phyloP scores from a whole-genome alignment of 2,888 invertebrate species.

The Scelioninae gen. 2 region DNA sequence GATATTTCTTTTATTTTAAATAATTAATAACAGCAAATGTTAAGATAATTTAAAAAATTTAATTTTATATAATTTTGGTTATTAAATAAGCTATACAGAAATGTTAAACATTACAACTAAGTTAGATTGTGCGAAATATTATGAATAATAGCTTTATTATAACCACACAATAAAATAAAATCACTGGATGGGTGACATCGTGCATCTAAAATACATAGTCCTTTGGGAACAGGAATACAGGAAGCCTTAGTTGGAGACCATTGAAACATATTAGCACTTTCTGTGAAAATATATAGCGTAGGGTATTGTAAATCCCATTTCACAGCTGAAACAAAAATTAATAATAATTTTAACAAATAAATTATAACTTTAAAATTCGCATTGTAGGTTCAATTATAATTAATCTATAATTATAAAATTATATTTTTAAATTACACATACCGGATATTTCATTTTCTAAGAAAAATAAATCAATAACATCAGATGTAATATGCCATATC shows the following conservation, averaged over 20 bases:
- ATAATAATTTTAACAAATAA: background rate
- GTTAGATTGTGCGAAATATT: no score
- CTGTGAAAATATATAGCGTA: slow-evolving; percentile 67
- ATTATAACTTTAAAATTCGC: no score
- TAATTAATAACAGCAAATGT: no score
- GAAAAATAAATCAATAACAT: slow-evolving; percentile 70
- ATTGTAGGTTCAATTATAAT: no score
- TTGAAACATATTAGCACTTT: slow-evolving; percentile 67
- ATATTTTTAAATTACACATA: no score
- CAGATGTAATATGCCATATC: slow-evolving; percentile 71
- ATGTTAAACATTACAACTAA: no score
- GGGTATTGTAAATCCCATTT: slow-evolving; percentile 67
- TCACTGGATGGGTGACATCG: slow-evolving; percentile 68
- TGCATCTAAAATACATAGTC: slow-evolving; percentile 67
- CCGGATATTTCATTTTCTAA: slow-evolving; percentile 69
- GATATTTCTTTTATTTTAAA: no score
- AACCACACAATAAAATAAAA: slow-evolving; percentile 67
- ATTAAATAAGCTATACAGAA: no score
- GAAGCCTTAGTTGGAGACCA: slow-evolving; percentile 66
- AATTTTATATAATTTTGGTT: no score
- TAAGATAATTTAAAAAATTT: no score
- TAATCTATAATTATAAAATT: no score
- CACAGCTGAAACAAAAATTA: slow-evolving; percentile 61
- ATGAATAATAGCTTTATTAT: slow-evolving; percentile 68
- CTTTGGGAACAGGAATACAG: slow-evolving; percentile 65